phyloP scores from a whole-genome alignment of 2,888 invertebrate species.

The Acleris emargana region DNA sequence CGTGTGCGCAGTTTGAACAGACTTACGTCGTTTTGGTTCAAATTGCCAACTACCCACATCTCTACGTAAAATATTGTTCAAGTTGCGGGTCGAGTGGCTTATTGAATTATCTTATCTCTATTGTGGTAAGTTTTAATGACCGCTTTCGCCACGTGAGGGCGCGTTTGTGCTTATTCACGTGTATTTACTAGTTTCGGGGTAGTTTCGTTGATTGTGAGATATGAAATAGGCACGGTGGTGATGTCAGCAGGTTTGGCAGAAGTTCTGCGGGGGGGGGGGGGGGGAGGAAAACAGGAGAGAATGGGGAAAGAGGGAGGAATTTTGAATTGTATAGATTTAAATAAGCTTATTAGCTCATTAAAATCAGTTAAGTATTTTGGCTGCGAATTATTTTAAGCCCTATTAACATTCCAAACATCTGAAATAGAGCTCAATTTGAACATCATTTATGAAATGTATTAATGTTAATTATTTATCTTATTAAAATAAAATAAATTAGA shows the following conservation, averaged over 20 bases:
- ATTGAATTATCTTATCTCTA: conserved; percentile 75
- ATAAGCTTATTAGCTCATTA: too few relatives aligned
- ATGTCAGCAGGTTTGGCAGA: conserved; percentile 1
- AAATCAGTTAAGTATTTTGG: too few relatives aligned
- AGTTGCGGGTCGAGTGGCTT: conserved; percentile 62
- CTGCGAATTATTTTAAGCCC: too few relatives aligned
- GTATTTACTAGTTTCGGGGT: conserved; percentile 26
- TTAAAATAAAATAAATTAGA: too few relatives aligned
- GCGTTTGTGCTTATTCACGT: conserved; percentile 24
- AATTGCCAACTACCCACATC: conserved; percentile 46
- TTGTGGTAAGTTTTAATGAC: conserved; percentile 77
- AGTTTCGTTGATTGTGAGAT: conserved; percentile 14
- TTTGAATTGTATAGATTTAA: too few relatives aligned
- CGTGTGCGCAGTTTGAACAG: neutral
- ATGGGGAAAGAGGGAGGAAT: too few relatives aligned
- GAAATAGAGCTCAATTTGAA: too few relatives aligned
- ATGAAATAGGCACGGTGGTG: conserved; percentile 8
- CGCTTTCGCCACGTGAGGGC: conserved; percentile 45
- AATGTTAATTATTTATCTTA: too few relatives aligned
- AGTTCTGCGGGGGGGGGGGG: neutral
- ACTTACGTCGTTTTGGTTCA: conserved; percentile 1
- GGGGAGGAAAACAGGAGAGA: neutral
- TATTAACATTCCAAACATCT: too few relatives aligned
- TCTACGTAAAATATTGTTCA: conserved; percentile 55
- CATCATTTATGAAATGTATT: too few relatives aligned